Evolutionary conservation across 2,888 invertebrate species (phyloP).

Genomic region (Anaspis maculata): DNA sequence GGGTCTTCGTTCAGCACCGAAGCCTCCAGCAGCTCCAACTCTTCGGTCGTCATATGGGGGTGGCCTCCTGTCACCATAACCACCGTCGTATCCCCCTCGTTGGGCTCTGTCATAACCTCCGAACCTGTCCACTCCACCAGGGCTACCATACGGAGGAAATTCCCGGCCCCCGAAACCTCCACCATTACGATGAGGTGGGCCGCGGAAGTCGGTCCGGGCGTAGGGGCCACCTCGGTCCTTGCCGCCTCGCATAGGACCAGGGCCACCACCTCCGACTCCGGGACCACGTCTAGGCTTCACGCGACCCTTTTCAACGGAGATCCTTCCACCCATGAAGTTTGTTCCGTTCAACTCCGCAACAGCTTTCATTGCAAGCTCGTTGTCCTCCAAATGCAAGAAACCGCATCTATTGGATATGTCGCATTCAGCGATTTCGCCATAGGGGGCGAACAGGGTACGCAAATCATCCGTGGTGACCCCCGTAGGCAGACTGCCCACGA

Average conservation of each 20-base stretch:
- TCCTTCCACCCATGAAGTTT: slow-evolving; percentile 74
- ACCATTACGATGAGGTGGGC: slow-evolving; percentile 18
- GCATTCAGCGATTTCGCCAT: slow-evolving; percentile 84
- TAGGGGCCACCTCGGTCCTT: slow-evolving; percentile 41
- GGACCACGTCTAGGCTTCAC: slow-evolving; percentile 61
- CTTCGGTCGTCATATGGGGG: slow-evolving; percentile 19
- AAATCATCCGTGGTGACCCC: slow-evolving; percentile 78
- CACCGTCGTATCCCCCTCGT: slow-evolving; percentile 13
- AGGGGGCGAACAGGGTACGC: slow-evolving; percentile 73
- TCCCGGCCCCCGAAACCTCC: slow-evolving; percentile 21
- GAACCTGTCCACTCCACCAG: slow-evolving; percentile 20
- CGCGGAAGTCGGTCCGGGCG: slow-evolving; percentile 21
- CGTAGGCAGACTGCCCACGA: slow-evolving; percentile 86
- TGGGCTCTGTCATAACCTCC: slow-evolving; percentile 20
- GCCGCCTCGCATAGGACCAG: slow-evolving; percentile 48
- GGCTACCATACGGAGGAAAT: slow-evolving; percentile 19
- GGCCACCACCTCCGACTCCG: slow-evolving; percentile 44
- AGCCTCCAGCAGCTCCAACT: slow-evolving; percentile 14
- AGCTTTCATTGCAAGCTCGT: slow-evolving; percentile 73
- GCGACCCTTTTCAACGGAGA: slow-evolving; percentile 77
- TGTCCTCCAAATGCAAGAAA: slow-evolving; percentile 84
- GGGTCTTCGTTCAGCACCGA: slow-evolving; percentile 9
- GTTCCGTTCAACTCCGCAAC: slow-evolving; percentile 73
- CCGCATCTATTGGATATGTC: slow-evolving; percentile 93
- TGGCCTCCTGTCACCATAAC: slow-evolving; percentile 11